Evolutionary conservation across 2,113 vertebrate genomes (phyloP).

Genomic region (Ailurus styani): DNA sequence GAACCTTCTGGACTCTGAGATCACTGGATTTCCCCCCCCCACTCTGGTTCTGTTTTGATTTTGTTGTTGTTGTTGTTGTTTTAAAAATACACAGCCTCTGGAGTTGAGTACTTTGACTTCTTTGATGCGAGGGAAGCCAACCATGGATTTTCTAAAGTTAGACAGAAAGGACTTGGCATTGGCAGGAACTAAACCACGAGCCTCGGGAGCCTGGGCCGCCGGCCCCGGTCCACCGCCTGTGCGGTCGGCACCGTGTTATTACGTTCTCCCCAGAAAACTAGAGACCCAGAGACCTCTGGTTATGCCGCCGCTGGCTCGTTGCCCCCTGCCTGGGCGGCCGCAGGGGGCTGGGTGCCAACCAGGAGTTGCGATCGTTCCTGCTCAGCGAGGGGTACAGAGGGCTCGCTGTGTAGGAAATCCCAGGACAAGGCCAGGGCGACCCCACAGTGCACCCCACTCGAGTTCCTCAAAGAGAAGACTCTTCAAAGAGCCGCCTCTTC

Average conservation of each 20-base stretch:
- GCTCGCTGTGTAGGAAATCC: neutral
- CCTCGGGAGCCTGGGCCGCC: constrained; percentile 2
- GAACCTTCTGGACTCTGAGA: neutral
- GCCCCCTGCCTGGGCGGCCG: neutral
- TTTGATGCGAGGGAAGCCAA: constrained; percentile 67
- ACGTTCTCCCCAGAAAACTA: constrained; percentile 48
- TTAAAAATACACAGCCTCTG: constrained; percentile 63
- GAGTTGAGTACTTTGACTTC: constrained; percentile 56
- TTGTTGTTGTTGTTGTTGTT: constrained; percentile 46
- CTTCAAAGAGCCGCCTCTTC: neutral
- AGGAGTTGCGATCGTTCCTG: neutral
- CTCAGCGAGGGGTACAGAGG: neutral
- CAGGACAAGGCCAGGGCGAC: neutral
- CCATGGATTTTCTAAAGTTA: constrained; percentile 68
- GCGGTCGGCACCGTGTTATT: constrained; percentile 33
- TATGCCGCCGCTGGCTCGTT: neutral
- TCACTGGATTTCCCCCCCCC: neutral
- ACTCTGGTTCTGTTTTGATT: constrained; percentile 63
- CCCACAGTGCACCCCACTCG: neutral
- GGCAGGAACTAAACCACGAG: constrained; percentile 55
- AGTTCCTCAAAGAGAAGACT: neutral
- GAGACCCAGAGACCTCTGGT: constrained; percentile 25
- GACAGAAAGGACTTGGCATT: constrained; percentile 59
- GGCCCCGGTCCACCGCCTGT: neutral
- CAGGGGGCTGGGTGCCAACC: neutral